A percentile compares a stretch with the other conserved stretches of the same genome.
Conservation (phyloP, 2,888 invertebrate species). For the Calameuta pallipes region DNA sequence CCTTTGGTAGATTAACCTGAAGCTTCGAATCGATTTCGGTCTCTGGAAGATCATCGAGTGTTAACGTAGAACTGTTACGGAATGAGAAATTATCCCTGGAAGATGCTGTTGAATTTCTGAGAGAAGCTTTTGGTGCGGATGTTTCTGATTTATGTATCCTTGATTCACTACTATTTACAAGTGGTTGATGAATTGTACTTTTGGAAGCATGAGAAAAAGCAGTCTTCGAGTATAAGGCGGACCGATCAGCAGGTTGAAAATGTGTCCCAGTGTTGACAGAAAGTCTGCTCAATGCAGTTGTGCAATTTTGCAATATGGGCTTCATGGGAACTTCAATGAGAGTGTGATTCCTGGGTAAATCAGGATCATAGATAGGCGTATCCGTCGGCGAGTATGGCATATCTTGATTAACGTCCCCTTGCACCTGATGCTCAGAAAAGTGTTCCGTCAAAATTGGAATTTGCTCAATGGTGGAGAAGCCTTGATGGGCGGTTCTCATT, state of each 20-base stretch:
- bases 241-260: background rate
- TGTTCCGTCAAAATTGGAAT: background rate
- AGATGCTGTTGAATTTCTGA: conserved; percentile 2
- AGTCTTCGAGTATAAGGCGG: background rate
- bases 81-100: conserved; percentile 6
- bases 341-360: conserved; percentile 30
- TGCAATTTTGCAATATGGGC: background rate
- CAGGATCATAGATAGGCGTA: conserved; percentile 46
- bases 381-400: conserved; percentile 55
- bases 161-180: background rate
- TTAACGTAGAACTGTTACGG: conserved; percentile 22
- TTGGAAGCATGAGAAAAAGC: background rate
- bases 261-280: background rate
- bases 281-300: background rate
- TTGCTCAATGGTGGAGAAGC: background rate
- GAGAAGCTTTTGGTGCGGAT: conserved; percentile 6
- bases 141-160: conserved; percentile 1
- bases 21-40: conserved; percentile 48
- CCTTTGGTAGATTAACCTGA: conserved; percentile 5
- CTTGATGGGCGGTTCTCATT: conserved; percentile 9
- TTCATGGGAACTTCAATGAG: background rate
- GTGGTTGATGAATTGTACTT: background rate
- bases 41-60: conserved; percentile 43
- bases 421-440: background rate
- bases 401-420: conserved; percentile 22